These are phyloP conservation scores for Achroia grisella DNA, from an alignment of 1,140 invertebrate species.

Conservation along the genomic window DNA sequence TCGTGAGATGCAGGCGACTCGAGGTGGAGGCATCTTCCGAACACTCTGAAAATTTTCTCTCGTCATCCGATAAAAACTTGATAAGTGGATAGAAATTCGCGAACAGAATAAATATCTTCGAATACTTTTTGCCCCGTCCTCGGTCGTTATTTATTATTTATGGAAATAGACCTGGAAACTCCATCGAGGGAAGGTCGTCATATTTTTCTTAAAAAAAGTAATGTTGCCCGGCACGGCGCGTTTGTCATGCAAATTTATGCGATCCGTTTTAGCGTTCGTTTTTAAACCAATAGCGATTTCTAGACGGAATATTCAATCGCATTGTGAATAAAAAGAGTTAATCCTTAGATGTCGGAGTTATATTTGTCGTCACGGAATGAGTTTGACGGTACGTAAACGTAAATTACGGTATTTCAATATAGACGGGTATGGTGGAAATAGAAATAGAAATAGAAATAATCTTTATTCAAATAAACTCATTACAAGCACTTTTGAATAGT, in stretches of 20 bases:
- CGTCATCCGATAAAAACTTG: slow-evolving; percentile 3
- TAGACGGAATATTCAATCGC: slow-evolving; percentile 57
- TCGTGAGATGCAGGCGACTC: too few species aligned
- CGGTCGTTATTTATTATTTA: slow-evolving; percentile 71
- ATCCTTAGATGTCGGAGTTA: slow-evolving; percentile 34
- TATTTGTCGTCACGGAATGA: slow-evolving; percentile 44
- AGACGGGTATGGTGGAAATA: too few species aligned
- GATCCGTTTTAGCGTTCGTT: slow-evolving; percentile 57
- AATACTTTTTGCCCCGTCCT: slow-evolving; percentile 56
- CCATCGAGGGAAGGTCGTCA: slow-evolving; percentile 58
- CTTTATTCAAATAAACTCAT: too few species aligned
- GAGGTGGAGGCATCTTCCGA: too few species aligned
- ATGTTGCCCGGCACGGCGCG: slow-evolving; percentile 47
- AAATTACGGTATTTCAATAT: slow-evolving; percentile 1
- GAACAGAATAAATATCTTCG: slow-evolving; percentile 60
- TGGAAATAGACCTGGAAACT: slow-evolving; percentile 65
- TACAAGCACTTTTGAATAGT: too few species aligned
- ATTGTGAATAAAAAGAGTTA: slow-evolving; percentile 45
- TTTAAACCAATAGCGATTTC: slow-evolving; percentile 59
- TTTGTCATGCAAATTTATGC: slow-evolving; percentile 70
- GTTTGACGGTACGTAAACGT: slow-evolving; percentile 24
- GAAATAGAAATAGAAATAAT: too few species aligned
- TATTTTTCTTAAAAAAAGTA: slow-evolving; percentile 68
- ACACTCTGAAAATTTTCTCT: too few species aligned
- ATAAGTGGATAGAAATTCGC: slow-evolving; percentile 65